Evolutionary conservation across 53 echinoderm and acorn worm species (phyloP).

Genomic region (Hippasteria phrygiana): DNA sequence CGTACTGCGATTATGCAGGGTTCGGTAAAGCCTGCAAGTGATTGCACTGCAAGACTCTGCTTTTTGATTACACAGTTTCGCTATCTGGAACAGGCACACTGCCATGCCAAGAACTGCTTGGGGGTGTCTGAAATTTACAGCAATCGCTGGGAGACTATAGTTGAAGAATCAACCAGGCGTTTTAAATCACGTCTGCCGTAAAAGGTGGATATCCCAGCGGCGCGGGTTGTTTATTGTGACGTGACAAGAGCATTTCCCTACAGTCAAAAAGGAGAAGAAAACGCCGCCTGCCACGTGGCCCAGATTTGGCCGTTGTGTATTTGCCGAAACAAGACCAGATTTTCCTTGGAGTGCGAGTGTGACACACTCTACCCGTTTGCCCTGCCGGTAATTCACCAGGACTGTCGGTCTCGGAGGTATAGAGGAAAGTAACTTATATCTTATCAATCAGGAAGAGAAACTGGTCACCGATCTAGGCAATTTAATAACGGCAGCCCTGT

Average conservation of each 20-base stretch:
- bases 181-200: not conserved
- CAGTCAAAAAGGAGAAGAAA: not conserved
- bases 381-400: not conserved
- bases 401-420: constrained; percentile 13
- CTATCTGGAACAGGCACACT: not conserved
- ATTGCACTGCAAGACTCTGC: not conserved
- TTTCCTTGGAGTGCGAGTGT: not conserved
- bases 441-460: not conserved
- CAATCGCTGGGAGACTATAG: not conserved
- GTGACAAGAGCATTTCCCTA: not conserved
- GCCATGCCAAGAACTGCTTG: not conserved
- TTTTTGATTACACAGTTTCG: not conserved
- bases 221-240: not conserved
- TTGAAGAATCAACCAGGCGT: not conserved
- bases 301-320: not conserved
- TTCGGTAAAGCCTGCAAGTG: not conserved
- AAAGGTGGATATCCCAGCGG: not conserved
- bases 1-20: too few relatives aligned
- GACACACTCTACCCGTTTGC: not conserved
- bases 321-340: not conserved
- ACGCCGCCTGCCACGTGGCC: not conserved
- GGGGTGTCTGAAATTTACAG: not conserved
- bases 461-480: constrained; percentile 16
- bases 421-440: constrained; percentile 4
- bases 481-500: not conserved